Evolutionary conservation across 2,888 invertebrate genomes (phyloP).

Genomic region (Drosophila demipolita): DNA sequence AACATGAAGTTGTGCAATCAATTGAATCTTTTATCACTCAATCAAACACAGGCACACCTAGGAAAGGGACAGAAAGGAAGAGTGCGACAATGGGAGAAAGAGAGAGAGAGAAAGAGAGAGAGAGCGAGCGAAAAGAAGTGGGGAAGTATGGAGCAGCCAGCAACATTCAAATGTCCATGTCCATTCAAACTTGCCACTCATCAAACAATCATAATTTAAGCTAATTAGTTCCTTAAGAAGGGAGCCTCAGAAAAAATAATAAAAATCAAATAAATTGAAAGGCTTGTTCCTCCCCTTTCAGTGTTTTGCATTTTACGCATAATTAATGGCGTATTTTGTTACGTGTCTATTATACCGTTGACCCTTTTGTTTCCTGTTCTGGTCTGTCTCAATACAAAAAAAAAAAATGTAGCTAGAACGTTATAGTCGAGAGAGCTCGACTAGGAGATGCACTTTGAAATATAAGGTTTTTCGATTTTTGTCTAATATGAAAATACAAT

Average conservation of each 20-base stretch:
- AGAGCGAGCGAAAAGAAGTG: too few relatives aligned
- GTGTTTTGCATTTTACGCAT: slow-evolving; percentile 40
- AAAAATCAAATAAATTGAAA: neutral
- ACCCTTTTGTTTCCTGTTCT: slow-evolving; percentile 9
- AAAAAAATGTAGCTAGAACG: neutral
- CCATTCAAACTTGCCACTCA: slow-evolving; percentile 2
- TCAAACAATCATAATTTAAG: slow-evolving; percentile 58
- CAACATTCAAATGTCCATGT: slow-evolving; percentile 42
- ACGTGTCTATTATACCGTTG: slow-evolving; percentile 5
- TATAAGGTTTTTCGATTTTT: neutral
- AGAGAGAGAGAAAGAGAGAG: neutral
- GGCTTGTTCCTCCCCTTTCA: neutral
- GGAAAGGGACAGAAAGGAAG: neutral
- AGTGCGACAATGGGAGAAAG: neutral
- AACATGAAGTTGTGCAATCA: slow-evolving; percentile 23
- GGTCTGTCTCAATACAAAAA: neutral
- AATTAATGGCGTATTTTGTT: slow-evolving; percentile 61
- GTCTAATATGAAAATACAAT: neutral
- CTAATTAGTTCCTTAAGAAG: slow-evolving; percentile 60
- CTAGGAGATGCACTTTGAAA: neutral
- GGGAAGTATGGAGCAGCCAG: neutral
- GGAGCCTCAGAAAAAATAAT: slow-evolving; percentile 15
- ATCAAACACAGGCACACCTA: neutral
- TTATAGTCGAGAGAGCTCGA: neutral
- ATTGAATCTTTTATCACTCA: slow-evolving; percentile 21